Evolutionary conservation across 2,888 invertebrate species (phyloP), one percentile per base, ranked within the genome.

Genomic region (Smittia sp.): DNA sequence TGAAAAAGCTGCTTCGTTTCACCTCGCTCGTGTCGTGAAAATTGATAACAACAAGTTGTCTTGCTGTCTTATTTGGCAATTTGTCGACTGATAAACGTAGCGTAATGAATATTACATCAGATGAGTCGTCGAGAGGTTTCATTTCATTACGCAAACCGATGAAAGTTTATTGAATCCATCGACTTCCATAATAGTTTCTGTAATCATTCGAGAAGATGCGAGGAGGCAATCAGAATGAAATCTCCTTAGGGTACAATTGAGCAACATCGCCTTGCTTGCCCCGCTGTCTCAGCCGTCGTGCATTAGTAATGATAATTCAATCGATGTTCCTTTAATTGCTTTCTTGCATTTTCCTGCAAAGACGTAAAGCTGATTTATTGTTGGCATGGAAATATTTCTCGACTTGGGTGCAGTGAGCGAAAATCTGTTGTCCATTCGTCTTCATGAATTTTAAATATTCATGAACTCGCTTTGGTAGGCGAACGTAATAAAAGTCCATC

Each of bases 401-500:
- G 6, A 2, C n/a, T 32, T 46, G 46, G 3, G n/a, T 46, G 46
- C 6, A 46, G 25, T 24, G 38, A 41, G 9, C 3, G 25, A 22
- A 69, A 69, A 69, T 69, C 69, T 69, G 69, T 27, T 52, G 69
- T 24, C 25, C 25, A 69, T 69, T 54, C 41, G 27, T 69, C 69
- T 69, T 69, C 15, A 69, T 69, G 54, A 69, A 69, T 27, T 46
- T 69, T 69, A 69, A 69, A 54, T 22, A 69, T 69, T 46, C 69
- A 69, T 69, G 52, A 69, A n/a, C 32, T 39, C 13, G 15, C 6
- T 24, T 54, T 18, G 15, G 3, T 3, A 22, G 4, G 3, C 24
- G 24, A 62, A 1, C 11, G 13, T 22, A 9, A 63, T 63, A 41
- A 69, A 41, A 52, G 69, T 69, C 69, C 69, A 69, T 69, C 69